Evolutionary conservation across 2,113 vertebrate genomes (phyloP), one percentile per base, ranked within the genome.

Genomic region (Odocoileus virginianus): DNA sequence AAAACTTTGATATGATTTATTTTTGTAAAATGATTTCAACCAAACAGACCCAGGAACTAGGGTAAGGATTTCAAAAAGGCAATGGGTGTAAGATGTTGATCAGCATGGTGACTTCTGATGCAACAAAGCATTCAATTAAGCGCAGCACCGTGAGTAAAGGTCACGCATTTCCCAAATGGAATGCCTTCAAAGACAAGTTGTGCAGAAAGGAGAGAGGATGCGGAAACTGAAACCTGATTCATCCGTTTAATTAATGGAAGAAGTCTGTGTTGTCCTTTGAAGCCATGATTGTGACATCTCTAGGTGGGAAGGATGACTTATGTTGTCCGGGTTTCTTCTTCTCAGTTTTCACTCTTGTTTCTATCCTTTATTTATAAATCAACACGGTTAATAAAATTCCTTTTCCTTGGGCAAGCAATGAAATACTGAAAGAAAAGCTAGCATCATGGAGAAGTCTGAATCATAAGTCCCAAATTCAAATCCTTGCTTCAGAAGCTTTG

Each of bases 1-100:
- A 93, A 96, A 97, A 90, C 92, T 94, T 98, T 98, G 98, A 92
- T 95, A 98, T 98, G 98, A 98, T 98, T 96, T 98, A 94, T 98
- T 98, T 97, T 97, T 89, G 78, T 96, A 97, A 98, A 98, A 92
- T 74, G 88, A 23, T 98, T 98, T 98, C 96, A 98, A 88, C 95
- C 87, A 98, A 97, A 98, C 95, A 61, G 21, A 95, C 97, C 89
- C 91, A 81, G 89, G 95, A 97, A 96, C 83, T 64, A n/a, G 97
- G 71, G n/a, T 96, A 94, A 97, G 95, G 64, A 89, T 94, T 95
- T 98, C 89, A 97, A 91, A 95, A 95, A 94, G 95, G 91, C 92
- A 91, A 47, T 96, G 98, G 95, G 71, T 98, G n/a, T 97, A 94
- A 98, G 97, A 97, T 87, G n/a, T 61, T 97, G 96, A 94, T 96